Percentiles rank a stretch among this genome's conserved stretches.
Conservation (phyloP, 2,888 invertebrate genomes). For the Itoplectis maculator region DNA sequence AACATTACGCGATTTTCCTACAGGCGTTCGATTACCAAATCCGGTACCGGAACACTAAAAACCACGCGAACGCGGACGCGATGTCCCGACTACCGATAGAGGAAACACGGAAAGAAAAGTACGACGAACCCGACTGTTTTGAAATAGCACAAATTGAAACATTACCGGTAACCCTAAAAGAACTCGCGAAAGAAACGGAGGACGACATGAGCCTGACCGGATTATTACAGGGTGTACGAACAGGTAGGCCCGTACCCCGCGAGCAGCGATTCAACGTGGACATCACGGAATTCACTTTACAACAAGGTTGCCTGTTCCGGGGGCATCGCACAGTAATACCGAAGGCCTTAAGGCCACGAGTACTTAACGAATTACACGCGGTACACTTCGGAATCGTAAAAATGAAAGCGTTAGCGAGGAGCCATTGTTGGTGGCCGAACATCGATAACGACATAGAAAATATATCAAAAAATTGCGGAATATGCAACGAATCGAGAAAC, state of each 20-base stretch:
- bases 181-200: not conserved
- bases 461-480: slow-evolving; percentile 34
- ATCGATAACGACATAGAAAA: slow-evolving; percentile 55
- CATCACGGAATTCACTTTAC: slow-evolving; percentile 5
- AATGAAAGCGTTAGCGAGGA: slow-evolving; percentile 58
- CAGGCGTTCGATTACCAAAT: slow-evolving; percentile 23
- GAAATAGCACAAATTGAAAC: slow-evolving; percentile 31
- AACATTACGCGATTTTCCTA: slow-evolving; percentile 44
- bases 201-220: not conserved
- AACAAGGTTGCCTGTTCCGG: slow-evolving; percentile 43
- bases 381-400: slow-evolving; percentile 50
- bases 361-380: slow-evolving; percentile 30
- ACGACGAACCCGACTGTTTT: slow-evolving; percentile 31
- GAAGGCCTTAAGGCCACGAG: slow-evolving; percentile 12
- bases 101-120: not conserved
- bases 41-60: slow-evolving; percentile 34
- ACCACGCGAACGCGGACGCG: slow-evolving; percentile 49
- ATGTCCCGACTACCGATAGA: slow-evolving; percentile 31
- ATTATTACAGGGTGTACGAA: not conserved
- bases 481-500: slow-evolving; percentile 45
- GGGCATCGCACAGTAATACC: slow-evolving; percentile 56
- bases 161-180: slow-evolving; percentile 31
- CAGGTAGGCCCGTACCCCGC: slow-evolving; percentile 13
- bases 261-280: slow-evolving; percentile 47
- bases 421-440: slow-evolving; percentile 60